A percentile compares a stretch with the other conserved stretches of the same genome.
phyloP scores from a whole-genome alignment of 1,140 invertebrate genomes.

The Rhyacophila brunnea region DNA sequence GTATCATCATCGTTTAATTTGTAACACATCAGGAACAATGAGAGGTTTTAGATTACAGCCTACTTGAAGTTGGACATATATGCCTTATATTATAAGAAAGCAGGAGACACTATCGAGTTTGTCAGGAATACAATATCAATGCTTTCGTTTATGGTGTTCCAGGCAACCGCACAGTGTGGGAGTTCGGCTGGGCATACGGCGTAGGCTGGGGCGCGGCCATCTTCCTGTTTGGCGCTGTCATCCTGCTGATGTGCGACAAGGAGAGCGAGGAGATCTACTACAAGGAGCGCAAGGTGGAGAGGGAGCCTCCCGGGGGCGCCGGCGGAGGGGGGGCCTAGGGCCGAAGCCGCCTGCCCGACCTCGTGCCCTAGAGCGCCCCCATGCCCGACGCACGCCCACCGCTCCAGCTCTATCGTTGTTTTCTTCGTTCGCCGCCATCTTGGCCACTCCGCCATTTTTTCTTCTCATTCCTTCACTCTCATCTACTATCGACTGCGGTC shows the following conservation, averaged over 20 bases:
- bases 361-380: conserved; percentile 49
- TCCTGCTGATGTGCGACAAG: conserved; percentile 93
- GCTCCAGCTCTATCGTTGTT: conserved; percentile 16
- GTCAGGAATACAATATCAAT: too few species aligned
- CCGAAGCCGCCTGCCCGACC: conserved; percentile 56
- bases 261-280: conserved; percentile 98
- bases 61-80: too few species aligned
- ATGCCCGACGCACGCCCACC: conserved; percentile 36
- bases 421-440: neutral
- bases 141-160: too few species aligned
- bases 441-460: conserved; percentile 7
- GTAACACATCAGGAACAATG: too few species aligned
- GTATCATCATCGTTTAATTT: too few species aligned
- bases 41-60: too few species aligned
- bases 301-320: conserved; percentile 43
- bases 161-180: conserved; percentile 87
- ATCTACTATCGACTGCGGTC: neutral
- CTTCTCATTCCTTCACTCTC: conserved; percentile 1
- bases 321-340: conserved; percentile 53
- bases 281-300: conserved; percentile 81
- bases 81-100: too few species aligned
- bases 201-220: conserved; percentile 96
- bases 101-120: too few species aligned
- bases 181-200: conserved; percentile 97
- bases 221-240: conserved; percentile 91